Evolutionary conservation across 2,113 vertebrate species (phyloP).

Genomic region (Channa maculata): DNA sequence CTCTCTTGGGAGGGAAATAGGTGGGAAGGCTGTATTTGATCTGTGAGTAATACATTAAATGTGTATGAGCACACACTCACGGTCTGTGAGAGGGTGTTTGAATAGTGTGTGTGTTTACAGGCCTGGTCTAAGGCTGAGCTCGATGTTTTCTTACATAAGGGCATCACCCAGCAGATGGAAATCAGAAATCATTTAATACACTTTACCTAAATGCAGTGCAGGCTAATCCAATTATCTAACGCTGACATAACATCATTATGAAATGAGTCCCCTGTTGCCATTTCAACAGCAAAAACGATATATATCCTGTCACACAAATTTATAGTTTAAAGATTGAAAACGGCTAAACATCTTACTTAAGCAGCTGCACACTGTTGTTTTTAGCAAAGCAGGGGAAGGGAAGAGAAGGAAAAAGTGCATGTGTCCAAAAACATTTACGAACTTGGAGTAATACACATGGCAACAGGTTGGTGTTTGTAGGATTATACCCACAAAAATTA

Average conservation of each 20-base stretch:
- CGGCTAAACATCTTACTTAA: too few species aligned
- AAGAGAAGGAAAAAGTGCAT: too few species aligned
- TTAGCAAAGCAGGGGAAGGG: too few species aligned
- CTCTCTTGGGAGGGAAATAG: slow-evolving; percentile 70
- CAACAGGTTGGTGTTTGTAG: background rate
- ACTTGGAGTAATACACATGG: too few species aligned
- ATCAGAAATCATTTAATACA: slow-evolving; percentile 57
- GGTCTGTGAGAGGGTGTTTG: slow-evolving; percentile 24
- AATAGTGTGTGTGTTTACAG: slow-evolving; percentile 38
- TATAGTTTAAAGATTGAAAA: background rate
- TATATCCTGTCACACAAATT: background rate
- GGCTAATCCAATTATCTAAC: slow-evolving; percentile 53
- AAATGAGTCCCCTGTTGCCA: slow-evolving; percentile 32
- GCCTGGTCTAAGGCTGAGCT: background rate
- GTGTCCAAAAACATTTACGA: too few species aligned
- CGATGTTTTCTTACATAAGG: slow-evolving; percentile 40
- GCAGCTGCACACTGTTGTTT: too few species aligned
- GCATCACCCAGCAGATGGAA: slow-evolving; percentile 48
- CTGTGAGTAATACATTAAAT: slow-evolving; percentile 71
- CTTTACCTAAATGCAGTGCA: slow-evolving; percentile 20
- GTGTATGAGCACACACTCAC: slow-evolving; percentile 49
- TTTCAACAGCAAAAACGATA: background rate
- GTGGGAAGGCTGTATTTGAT: slow-evolving; percentile 70
- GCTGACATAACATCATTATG: slow-evolving; percentile 27
- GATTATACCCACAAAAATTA: background rate